Conservation (phyloP, 2,888 invertebrate species). For the Seira ritae region DNA sequence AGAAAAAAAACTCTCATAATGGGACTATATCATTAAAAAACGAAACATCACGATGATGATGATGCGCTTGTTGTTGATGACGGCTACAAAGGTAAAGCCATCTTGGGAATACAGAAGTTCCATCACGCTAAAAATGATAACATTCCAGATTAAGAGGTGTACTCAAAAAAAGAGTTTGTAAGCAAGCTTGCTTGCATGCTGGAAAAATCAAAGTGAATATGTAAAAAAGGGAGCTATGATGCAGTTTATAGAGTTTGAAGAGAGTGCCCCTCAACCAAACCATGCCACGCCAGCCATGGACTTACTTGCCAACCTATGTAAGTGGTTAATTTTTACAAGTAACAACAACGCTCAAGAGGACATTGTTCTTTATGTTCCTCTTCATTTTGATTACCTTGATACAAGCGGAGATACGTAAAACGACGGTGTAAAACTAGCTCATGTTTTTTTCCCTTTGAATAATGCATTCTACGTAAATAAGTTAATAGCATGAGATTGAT, state of each 20-base stretch:
- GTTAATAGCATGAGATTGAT: conserved; percentile 28
- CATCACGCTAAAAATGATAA: conserved; percentile 27
- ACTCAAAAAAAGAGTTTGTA: neutral
- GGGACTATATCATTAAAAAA: conserved; percentile 50
- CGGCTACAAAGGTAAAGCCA: conserved; percentile 26
- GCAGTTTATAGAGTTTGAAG: neutral
- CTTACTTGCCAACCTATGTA: conserved; percentile 2
- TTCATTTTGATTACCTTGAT: conserved; percentile 45
- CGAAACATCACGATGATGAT: conserved; percentile 25
- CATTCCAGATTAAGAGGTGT: neutral
- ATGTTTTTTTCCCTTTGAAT: neutral
- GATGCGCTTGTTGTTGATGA: conserved; percentile 18
- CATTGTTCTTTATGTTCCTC: conserved; percentile 46
- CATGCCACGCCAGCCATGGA: neutral
- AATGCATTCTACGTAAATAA: conserved; percentile 45
- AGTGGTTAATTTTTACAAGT: conserved; percentile 9
- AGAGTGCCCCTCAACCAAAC: neutral
- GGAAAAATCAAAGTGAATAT: conserved; percentile 1
- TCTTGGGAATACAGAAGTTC: conserved; percentile 48
- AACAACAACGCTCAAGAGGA: conserved; percentile 26
- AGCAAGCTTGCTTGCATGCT: neutral
- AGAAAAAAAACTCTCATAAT: conserved; percentile 32
- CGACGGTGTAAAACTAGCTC: conserved; percentile 55
- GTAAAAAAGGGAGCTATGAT: conserved; percentile 11
- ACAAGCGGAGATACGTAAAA: conserved; percentile 61